Evolutionary conservation across 2,888 invertebrate species (phyloP).

Genomic region (Herminia tarsipennalis): DNA sequence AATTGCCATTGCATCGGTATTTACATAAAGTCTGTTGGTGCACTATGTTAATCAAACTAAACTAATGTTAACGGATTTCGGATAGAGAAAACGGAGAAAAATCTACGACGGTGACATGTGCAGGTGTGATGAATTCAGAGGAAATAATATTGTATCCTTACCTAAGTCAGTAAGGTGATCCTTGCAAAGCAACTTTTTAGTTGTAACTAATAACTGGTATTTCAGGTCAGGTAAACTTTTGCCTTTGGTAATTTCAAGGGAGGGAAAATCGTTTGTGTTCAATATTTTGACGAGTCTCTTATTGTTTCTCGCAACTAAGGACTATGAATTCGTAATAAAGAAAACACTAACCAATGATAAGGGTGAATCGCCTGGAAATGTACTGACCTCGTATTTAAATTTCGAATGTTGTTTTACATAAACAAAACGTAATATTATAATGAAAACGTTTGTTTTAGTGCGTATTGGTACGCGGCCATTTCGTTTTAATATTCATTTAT

Average conservation of each 20-base stretch:
- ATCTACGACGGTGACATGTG: too few relatives aligned
- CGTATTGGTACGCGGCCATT: not conserved
- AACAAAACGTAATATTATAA: constrained; percentile 16
- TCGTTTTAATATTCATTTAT: not conserved
- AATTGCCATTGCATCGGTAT: too few relatives aligned
- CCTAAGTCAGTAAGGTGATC: too few relatives aligned
- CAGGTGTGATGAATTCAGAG: too few relatives aligned
- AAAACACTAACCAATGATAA: constrained; percentile 11
- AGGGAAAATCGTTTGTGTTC: not conserved
- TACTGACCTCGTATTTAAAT: constrained; percentile 43
- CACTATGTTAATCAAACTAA: too few relatives aligned
- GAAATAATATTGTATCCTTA: too few relatives aligned
- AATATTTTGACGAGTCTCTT: not conserved
- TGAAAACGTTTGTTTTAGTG: constrained; percentile 14
- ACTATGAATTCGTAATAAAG: constrained; percentile 25
- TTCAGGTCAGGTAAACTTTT: too few relatives aligned
- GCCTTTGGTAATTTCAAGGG: not conserved
- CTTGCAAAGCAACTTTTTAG: too few relatives aligned
- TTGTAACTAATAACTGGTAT: too few relatives aligned
- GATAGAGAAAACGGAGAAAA: too few relatives aligned
- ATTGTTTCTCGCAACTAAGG: constrained; percentile 8
- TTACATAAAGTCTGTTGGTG: too few relatives aligned
- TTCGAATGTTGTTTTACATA: constrained; percentile 32
- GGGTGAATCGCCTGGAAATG: constrained; percentile 29
- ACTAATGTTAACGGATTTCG: too few relatives aligned